Conservation (phyloP, 2,888 invertebrate genomes). For the Pollenia griseotomentosa region DNA sequence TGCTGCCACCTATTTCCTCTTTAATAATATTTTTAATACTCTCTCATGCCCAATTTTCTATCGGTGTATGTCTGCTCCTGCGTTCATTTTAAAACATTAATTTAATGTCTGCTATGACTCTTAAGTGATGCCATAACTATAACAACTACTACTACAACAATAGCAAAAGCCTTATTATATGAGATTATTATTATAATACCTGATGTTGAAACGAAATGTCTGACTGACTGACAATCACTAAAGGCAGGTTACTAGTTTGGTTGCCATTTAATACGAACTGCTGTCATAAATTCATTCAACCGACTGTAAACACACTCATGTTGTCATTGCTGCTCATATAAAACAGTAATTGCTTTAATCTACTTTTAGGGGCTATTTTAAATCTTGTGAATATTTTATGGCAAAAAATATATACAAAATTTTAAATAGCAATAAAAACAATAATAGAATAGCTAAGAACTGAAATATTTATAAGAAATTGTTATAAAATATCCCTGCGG, state of each 20-base stretch:
- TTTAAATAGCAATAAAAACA: too few species aligned
- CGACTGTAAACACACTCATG: slow-evolving; percentile 11
- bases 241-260: neutral
- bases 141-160: neutral
- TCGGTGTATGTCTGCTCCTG: neutral
- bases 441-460: too few species aligned
- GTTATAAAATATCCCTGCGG: too few species aligned
- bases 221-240: neutral
- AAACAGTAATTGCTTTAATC: slow-evolving; percentile 32
- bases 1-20: too few species aligned
- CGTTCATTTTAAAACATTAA: slow-evolving; percentile 44
- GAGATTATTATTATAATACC: slow-evolving; percentile 41
- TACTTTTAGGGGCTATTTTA: slow-evolving; percentile 18
- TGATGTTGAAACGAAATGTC: slow-evolving; percentile 5
- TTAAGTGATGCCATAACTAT: slow-evolving; percentile 53
- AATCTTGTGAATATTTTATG: neutral
- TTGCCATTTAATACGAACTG: slow-evolving; percentile 25
- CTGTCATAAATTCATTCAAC: slow-evolving; percentile 38
- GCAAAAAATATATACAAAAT: neutral
- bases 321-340: neutral
- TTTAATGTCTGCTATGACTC: slow-evolving; percentile 55
- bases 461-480: too few species aligned
- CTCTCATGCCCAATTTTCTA: neutral
- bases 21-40: too few species aligned
- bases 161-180: slow-evolving; percentile 12